Conservation (phyloP, 1,140 invertebrate species). For the Leptonema lineaticorne region DNA sequence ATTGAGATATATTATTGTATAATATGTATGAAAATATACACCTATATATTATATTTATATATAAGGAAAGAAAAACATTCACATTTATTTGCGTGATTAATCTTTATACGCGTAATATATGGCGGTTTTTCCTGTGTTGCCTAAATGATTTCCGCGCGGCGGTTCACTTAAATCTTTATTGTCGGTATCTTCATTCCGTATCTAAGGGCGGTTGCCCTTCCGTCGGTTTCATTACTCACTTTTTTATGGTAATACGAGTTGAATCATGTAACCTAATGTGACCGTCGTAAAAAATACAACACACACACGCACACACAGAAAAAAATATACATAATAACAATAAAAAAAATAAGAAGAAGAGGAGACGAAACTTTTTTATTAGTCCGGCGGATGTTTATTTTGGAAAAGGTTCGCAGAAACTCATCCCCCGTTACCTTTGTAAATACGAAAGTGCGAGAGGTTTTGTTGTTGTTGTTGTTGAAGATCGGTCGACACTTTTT, state of each 20-base stretch:
- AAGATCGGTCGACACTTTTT: no score
- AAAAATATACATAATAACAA: no score
- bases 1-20: no score
- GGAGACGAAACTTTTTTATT: constrained; percentile 33
- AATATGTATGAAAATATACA: no score
- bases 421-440: neutral
- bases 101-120: neutral
- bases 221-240: constrained; percentile 28
- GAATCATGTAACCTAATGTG: constrained; percentile 30
- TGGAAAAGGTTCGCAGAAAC: constrained; percentile 5
- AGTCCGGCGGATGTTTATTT: constrained; percentile 20
- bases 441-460: no score
- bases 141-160: constrained; percentile 15
- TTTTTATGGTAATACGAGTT: constrained; percentile 30
- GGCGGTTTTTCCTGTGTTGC: neutral
- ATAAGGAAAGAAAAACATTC: neutral
- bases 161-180: constrained; percentile 28
- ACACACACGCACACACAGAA: no score
- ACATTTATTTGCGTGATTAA: constrained; percentile 17
- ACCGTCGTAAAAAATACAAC: constrained; percentile 22
- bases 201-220: constrained; percentile 12
- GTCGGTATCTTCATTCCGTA: constrained; percentile 18
- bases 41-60: no score
- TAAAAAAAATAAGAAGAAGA: no score
- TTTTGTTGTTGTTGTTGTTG: no score